Evolutionary conservation across 2,113 vertebrate species (phyloP), one percentile per base, ranked within the genome.

Genomic region (Synchiropus splendidus): DNA sequence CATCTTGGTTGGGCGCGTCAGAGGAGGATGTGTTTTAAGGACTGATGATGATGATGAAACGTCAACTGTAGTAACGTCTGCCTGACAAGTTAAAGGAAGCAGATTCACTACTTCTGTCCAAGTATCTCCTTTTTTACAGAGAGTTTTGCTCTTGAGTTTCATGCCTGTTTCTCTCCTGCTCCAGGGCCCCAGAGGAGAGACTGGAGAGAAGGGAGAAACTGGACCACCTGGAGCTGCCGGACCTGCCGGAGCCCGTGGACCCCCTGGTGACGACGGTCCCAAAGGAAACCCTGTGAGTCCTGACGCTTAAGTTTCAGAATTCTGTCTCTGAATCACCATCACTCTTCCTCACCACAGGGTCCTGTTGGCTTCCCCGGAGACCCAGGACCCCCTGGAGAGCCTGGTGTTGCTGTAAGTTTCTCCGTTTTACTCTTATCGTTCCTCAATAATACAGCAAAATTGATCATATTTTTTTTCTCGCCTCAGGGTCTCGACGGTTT

Each of bases 331-430:
- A 69, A 38, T 64, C 27, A 18, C 16, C 31, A 52, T 62, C 36
- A 60, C 18, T 31, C 6, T 54, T 9, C 46, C 48, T 65, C 31
- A 0, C 45, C 48, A 13, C 50, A 99, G 95, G 95, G 95, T 31
- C 94, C 93, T 16, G 90, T 91, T 51, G 95, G 94, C 21, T 99
- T 99, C 83, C 92, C 94, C 54, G 95, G 95, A 85, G 95, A 99
- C 73, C 87, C 92, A 17, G 95, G 95, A 57, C 93, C 94, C 6
- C 90, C 93, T 61, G 95, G 95, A 31, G 94, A 98, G 58, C 83
- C 92, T 43, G 95, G 95, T 16, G 84, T 86, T 57, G 80, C 72
- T 73, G 95, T 99, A 88, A 92, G 94, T 95, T 50, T 18, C 46
- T 17, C 6, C 52, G 21, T 27, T 42, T 51, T 42, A 39, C 46